These are phyloP conservation scores for Aethes cnicana DNA, from an alignment of 2,888 invertebrate species.

Conservation along the genomic window DNA sequence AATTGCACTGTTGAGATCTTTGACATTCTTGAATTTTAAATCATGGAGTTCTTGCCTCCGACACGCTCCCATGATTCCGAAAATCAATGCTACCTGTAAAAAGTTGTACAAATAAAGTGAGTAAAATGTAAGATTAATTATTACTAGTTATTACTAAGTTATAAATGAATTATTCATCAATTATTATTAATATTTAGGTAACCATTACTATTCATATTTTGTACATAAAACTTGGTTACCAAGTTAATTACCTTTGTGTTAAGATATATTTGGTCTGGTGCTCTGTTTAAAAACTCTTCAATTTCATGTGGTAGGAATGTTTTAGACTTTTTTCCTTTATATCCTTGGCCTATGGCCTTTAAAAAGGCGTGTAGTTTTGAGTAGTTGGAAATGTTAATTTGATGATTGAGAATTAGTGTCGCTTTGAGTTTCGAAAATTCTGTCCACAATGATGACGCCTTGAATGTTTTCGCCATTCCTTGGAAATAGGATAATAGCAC, in stretches of 20 bases:
- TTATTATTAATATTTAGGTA: too few species aligned
- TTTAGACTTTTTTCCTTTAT: constrained; percentile 1
- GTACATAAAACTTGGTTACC: too few species aligned
- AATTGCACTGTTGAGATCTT: not conserved
- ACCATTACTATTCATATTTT: too few species aligned
- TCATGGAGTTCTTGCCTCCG: not conserved
- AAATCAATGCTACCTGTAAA: not conserved
- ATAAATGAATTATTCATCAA: too few species aligned
- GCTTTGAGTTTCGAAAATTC: constrained; percentile 28
- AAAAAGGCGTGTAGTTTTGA: constrained; percentile 10
- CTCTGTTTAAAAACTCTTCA: constrained; percentile 23
- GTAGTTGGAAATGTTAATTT: constrained; percentile 24
- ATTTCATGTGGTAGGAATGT: constrained; percentile 18
- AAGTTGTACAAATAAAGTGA: not conserved
- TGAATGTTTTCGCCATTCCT: constrained; percentile 18
- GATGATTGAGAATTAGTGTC: constrained; percentile 18
- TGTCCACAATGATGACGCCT: constrained; percentile 21
- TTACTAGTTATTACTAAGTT: too few species aligned
- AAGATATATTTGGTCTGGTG: constrained; percentile 16
- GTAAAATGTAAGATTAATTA: too few species aligned
- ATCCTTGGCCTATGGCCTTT: constrained; percentile 9
- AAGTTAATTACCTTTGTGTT: constrained; percentile 20
- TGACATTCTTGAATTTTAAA: not conserved
- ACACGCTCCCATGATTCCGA: constrained; percentile 1
- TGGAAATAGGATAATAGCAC: constrained; percentile 23